A percentile compares a stretch with the other conserved stretches of the same genome.
Evolutionary conservation across 2,888 invertebrate species (phyloP).

Genomic region (Drosophila fulvimacula): DNA sequence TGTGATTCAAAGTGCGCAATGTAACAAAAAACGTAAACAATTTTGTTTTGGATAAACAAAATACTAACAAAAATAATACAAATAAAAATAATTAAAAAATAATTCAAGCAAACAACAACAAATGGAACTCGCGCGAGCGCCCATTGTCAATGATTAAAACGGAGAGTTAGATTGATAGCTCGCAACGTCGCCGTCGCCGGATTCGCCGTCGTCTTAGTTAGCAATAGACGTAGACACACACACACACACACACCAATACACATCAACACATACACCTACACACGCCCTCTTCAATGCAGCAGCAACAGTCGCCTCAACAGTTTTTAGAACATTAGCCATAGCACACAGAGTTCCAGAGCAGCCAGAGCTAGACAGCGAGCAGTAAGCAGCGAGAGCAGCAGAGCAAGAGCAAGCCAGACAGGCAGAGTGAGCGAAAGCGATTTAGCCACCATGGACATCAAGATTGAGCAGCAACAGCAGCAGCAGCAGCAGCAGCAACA

Average conservation of each 20-base stretch:
- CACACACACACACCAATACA: constrained; percentile 18
- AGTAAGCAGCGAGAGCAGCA: constrained; percentile 1
- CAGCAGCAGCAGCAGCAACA: constrained; percentile 86
- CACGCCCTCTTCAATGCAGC: constrained; percentile 45
- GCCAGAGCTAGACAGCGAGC: constrained; percentile 12
- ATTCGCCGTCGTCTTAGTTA: constrained; percentile 60
- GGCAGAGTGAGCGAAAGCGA: constrained; percentile 6
- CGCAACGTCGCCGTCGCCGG: constrained; percentile 42
- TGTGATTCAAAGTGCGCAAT: constrained; percentile 76
- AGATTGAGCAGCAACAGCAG: constrained; percentile 87
- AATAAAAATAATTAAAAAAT: constrained; percentile 2
- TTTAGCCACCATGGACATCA: constrained; percentile 80
- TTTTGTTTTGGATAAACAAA: constrained; percentile 51
- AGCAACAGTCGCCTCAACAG: constrained; percentile 45
- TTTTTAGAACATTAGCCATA: constrained; percentile 38
- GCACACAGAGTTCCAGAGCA: constrained; percentile 33
- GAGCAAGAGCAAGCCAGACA: neutral
- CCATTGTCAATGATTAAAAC: constrained; percentile 70
- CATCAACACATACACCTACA: neutral
- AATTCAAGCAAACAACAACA: constrained; percentile 16
- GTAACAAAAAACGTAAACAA: constrained; percentile 63
- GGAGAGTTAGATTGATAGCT: constrained; percentile 45
- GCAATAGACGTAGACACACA: constrained; percentile 53
- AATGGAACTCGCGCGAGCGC: constrained; percentile 68
- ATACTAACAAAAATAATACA: constrained; percentile 10